A percentile compares a stretch with the other conserved stretches of the same genome.
Evolutionary conservation across 2,113 vertebrate genomes (phyloP).

Genomic region (Protobothrops flavoviridis): DNA sequence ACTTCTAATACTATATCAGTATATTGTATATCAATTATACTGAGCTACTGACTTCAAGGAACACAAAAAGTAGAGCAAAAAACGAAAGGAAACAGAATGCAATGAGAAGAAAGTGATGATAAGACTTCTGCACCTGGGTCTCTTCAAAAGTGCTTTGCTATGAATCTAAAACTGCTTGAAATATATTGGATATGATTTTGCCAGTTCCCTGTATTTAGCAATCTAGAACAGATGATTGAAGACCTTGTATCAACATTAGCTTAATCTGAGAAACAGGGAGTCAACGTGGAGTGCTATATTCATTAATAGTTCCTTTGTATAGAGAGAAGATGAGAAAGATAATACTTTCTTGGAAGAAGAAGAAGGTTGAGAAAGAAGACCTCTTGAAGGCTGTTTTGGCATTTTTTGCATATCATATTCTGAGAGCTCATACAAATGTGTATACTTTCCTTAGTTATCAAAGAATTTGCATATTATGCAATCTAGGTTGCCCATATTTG

Average conservation of each 20-base stretch:
- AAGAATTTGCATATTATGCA: background rate
- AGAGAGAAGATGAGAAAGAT: background rate
- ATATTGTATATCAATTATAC: background rate
- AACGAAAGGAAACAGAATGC: background rate
- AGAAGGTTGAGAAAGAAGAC: background rate
- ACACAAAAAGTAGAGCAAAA: background rate
- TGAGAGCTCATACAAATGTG: background rate
- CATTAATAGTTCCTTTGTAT: background rate
- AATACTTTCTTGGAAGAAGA: background rate
- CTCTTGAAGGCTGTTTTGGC: background rate
- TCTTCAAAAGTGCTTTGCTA: background rate
- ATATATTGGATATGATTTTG: background rate
- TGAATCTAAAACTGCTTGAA: background rate
- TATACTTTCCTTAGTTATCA: background rate
- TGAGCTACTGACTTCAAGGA: background rate
- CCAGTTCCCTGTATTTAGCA: background rate
- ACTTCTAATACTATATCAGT: background rate
- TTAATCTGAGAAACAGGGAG: too few species aligned
- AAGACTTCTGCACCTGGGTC: background rate
- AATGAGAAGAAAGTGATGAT: background rate
- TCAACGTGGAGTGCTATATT: too few species aligned
- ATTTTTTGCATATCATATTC: background rate
- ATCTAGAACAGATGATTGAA: background rate
- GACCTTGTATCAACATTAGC: too few species aligned
- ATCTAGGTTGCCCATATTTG: background rate